phyloP scores from a whole-genome alignment of 2,888 invertebrate genomes.

The Argynnis bischoffii region DNA sequence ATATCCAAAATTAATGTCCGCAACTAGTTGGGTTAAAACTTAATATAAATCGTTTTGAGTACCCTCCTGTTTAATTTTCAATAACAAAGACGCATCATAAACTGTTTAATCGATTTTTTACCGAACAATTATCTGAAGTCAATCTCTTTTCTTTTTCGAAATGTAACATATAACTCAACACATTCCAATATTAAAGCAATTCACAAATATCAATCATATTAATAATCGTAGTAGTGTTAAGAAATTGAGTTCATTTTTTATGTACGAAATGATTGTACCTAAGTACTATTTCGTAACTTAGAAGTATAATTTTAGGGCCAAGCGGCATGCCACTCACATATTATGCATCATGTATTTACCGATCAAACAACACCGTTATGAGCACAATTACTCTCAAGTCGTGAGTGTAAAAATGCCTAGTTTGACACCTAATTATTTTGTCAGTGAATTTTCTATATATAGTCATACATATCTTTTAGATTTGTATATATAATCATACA shows the following conservation, averaged over 20 bases:
- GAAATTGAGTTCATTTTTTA: no score
- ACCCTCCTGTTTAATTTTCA: no score
- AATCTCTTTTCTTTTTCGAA: no score
- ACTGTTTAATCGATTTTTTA: no score
- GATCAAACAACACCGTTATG: slow-evolving; percentile 42
- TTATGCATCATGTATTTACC: slow-evolving; percentile 34
- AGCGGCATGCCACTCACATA: slow-evolving; percentile 23
- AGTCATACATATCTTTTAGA: no score
- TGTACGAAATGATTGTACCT: neutral
- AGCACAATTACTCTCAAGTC: slow-evolving; percentile 29
- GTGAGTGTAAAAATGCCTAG: slow-evolving; percentile 18
- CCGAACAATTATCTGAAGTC: no score
- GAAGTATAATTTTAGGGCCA: slow-evolving; percentile 28
- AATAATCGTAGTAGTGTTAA: neutral
- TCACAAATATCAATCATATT: slow-evolving; percentile 37
- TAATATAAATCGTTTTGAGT: no score
- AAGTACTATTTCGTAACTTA: slow-evolving; percentile 9
- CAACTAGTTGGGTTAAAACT: neutral
- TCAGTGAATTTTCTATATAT: no score
- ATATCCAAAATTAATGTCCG: no score
- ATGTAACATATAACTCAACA: neutral
- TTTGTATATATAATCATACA: no score
- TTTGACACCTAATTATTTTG: slow-evolving; percentile 6
- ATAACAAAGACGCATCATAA: no score
- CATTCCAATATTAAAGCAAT: no score